Conservation (phyloP, 2,888 invertebrate species). For the Rotaria macrura region DNA sequence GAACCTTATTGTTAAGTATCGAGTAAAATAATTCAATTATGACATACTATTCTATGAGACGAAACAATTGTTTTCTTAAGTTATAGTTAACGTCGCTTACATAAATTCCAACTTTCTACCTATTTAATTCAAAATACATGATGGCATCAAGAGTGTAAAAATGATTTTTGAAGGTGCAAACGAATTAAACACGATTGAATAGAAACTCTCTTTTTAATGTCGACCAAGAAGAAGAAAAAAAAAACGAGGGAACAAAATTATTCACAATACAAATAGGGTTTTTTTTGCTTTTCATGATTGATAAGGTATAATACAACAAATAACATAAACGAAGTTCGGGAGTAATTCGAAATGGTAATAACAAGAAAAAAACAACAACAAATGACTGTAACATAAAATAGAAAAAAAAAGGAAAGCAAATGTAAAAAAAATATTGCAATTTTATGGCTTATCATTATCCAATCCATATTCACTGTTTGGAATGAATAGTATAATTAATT, state of each 20-base stretch:
- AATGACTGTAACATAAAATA: background rate
- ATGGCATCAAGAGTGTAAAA: too few relatives aligned
- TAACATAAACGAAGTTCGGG: background rate
- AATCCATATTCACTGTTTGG: background rate
- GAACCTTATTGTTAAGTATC: too few relatives aligned
- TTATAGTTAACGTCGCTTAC: too few relatives aligned
- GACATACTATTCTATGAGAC: too few relatives aligned
- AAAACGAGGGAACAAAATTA: background rate
- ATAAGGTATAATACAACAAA: background rate
- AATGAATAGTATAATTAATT: background rate
- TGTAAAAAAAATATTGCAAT: background rate
- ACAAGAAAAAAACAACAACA: background rate
- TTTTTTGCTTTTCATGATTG: background rate
- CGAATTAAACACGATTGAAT: background rate
- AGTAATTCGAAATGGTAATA: background rate
- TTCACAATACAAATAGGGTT: background rate
- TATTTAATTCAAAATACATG: too few relatives aligned
- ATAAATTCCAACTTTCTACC: too few relatives aligned
- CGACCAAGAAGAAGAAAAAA: background rate
- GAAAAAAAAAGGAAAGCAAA: background rate
- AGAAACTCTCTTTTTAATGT: background rate
- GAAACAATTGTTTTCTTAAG: too few relatives aligned
- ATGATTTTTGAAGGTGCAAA: too few relatives aligned
- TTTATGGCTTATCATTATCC: background rate
- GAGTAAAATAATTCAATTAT: too few relatives aligned